Evolutionary conservation across 2,113 vertebrate genomes (phyloP).

Genomic region (Fulmarus glacialis): DNA sequence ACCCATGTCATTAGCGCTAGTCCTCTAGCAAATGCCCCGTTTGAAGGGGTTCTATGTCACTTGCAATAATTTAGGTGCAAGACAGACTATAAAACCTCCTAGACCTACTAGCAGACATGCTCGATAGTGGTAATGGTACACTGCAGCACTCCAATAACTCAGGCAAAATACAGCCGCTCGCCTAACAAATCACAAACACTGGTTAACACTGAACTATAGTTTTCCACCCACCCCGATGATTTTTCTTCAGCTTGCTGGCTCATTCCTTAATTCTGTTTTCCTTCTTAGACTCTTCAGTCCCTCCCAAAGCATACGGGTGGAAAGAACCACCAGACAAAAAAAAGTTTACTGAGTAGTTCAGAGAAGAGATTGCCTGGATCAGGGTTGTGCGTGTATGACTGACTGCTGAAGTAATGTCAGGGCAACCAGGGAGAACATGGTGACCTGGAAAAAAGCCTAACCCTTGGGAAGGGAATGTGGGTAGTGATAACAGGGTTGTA

Average conservation of each 20-base stretch:
- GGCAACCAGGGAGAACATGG: constrained; percentile 2
- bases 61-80: constrained; percentile 40
- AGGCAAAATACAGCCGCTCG: not conserved
- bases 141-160: not conserved
- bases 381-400: not conserved
- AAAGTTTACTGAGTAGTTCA: not conserved
- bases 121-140: not conserved
- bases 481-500: constrained; percentile 48
- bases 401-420: constrained; percentile 5
- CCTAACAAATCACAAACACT: constrained; percentile 1
- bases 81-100: constrained; percentile 37
- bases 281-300: not conserved
- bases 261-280: not conserved
- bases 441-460: constrained; percentile 55
- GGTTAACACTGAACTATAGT: not conserved
- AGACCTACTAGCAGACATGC: not conserved
- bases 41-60: constrained; percentile 37
- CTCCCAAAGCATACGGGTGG: not conserved
- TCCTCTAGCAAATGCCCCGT: constrained; percentile 8
- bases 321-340: not conserved
- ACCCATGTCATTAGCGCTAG: constrained; percentile 31
- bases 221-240: not conserved
- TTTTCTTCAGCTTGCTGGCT: not conserved
- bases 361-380: not conserved
- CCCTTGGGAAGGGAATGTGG: constrained; percentile 3